Evolutionary conservation across 2,797 vertebrate species (phyloP), one percentile per base, ranked within the genome.

Genomic region (Falco biarmicus): DNA sequence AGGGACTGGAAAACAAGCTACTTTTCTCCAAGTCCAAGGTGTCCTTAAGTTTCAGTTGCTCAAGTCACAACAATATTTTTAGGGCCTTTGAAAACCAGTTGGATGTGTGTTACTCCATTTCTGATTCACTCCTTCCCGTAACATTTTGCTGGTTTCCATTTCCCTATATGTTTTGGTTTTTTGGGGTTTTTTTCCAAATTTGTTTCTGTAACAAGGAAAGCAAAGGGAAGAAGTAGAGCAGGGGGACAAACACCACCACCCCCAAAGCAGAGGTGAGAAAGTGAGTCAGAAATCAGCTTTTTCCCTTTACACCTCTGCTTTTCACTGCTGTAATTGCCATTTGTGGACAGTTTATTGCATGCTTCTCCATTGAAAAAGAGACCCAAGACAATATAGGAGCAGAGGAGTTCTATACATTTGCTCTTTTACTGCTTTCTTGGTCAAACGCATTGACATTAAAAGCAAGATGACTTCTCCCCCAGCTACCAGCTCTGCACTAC

Each of bases 351-450:
- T 45, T 90, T 32, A n/a, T 64, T 29, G 18, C 9, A 13, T 3
- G 1, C 6, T 59, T 66, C 54, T 31, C 14, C 47, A 26, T 0
- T 50, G 34, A 54, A 65, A 21, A 21, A 59, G 22, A 47, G 39
- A 75, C 20, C 8, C 0, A n/a, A 26, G 2, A 41, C 12, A 68
- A 69, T 7, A 32, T 0, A 17, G 4, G 17, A 75, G 45, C 37
- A 66, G 39, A 76, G 5, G 13, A 90, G 25, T 15, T 71, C 76
- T n/a, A 4, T 5, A 7, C 4, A 6, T 29, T 34, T 50, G 6
- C 20, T 32, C n/a, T 73, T 63, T 50, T 2, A 0, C 7, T 6
- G 7, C 5, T 85, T 73, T 31, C n/a, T 73, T 51, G n/a, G 25
- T 64, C 32, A n/a, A 60, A 24, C 3, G 5, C 48, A 9, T 53